phyloP scores from a whole-genome alignment of 2,113 vertebrate species.

The Nothoprocta pentlandii region DNA sequence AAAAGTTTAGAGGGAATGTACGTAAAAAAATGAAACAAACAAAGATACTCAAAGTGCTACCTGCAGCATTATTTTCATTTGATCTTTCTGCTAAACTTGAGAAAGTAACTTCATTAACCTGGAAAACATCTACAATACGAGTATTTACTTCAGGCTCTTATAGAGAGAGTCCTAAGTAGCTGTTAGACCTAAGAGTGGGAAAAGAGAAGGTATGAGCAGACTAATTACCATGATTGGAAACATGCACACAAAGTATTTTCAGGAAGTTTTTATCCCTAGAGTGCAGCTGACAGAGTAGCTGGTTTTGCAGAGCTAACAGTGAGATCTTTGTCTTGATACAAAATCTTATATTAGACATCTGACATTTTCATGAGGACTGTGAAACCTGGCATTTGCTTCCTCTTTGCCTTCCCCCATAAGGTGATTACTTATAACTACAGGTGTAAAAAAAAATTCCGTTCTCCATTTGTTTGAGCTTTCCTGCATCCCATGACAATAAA shows the following conservation, averaged over 20 bases:
- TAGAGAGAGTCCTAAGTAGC: not conserved
- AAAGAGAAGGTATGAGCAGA: not conserved
- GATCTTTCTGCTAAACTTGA: not conserved
- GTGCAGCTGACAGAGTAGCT: not conserved
- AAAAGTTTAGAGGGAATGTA: not conserved
- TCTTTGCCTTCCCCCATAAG: not conserved
- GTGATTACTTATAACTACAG: not conserved
- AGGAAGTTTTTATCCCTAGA: not conserved
- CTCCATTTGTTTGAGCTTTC: not conserved
- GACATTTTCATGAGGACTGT: not conserved
- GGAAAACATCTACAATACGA: not conserved
- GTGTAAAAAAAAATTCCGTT: not conserved
- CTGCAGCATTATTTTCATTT: not conserved
- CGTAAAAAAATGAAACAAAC: not conserved
- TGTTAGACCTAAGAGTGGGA: not conserved
- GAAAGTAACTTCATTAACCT: not conserved
- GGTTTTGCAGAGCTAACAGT: not conserved
- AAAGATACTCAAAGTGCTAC: not conserved
- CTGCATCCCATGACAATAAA: not conserved
- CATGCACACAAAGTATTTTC: not conserved
- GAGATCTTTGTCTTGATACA: not conserved
- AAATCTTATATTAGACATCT: not conserved
- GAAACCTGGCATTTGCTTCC: not conserved
- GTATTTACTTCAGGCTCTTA: not conserved
- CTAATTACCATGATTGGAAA: not conserved